Conservation (phyloP, 2,888 invertebrate species). For the Thumatha senex region DNA sequence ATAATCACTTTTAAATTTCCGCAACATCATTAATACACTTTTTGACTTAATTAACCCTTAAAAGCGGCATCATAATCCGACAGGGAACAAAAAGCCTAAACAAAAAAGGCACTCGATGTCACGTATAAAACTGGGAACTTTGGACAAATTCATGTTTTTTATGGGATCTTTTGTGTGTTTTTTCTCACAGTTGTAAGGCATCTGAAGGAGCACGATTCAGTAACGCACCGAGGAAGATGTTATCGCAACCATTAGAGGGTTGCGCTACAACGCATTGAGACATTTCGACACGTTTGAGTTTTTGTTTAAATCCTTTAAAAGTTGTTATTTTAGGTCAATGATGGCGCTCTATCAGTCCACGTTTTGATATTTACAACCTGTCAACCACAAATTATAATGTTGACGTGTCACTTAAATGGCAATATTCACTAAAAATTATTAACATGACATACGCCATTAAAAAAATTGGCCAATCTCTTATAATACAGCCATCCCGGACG, state of each 20-base stretch:
- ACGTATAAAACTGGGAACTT: constrained; percentile 71
- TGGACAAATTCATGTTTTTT: constrained; percentile 76
- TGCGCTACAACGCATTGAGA: constrained; percentile 64
- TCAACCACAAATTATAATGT: constrained; percentile 40
- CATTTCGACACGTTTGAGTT: constrained; percentile 75
- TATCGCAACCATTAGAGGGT: constrained; percentile 76
- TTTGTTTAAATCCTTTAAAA: constrained; percentile 55
- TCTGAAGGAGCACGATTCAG: constrained; percentile 78
- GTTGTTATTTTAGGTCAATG: constrained; percentile 67
- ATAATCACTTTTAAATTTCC: constrained; percentile 49
- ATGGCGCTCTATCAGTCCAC: constrained; percentile 45
- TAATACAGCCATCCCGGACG: constrained; percentile 55
- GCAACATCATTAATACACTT: constrained; percentile 66
- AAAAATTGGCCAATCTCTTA: constrained; percentile 37
- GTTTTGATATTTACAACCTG: constrained; percentile 33
- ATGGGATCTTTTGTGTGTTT: constrained; percentile 75
- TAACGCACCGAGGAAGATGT: constrained; percentile 76
- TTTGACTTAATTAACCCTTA: constrained; percentile 78
- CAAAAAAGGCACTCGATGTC: constrained; percentile 73
- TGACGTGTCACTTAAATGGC: constrained; percentile 23
- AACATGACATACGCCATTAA: constrained; percentile 20
- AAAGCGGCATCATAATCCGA: constrained; percentile 68
- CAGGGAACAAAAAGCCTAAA: constrained; percentile 61
- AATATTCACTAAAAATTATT: constrained; percentile 28
- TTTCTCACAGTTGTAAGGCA: constrained; percentile 77